Conservation (phyloP, 2,113 vertebrate genomes). For the Chlorocebus sabaeus region DNA sequence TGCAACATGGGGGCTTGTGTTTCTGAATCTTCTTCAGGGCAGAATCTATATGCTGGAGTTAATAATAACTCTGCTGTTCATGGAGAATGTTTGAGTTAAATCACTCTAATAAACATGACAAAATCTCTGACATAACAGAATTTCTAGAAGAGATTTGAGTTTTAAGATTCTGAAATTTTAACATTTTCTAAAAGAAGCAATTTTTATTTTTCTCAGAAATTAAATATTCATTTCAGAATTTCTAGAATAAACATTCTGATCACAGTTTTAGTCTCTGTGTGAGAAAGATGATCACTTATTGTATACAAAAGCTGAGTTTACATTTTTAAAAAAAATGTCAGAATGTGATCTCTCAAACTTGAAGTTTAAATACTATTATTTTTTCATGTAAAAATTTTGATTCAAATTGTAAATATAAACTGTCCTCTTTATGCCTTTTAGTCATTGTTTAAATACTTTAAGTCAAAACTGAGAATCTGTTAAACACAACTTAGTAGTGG, state of each 20-base stretch:
- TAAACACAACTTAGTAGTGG: background rate
- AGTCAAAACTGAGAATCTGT: background rate
- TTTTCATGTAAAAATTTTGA: slow-evolving; percentile 37
- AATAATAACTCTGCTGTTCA: background rate
- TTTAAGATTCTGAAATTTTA: slow-evolving; percentile 14
- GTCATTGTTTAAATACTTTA: background rate
- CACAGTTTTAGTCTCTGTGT: background rate
- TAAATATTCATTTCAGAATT: background rate
- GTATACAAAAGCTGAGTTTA: background rate
- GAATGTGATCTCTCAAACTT: slow-evolving; percentile 1
- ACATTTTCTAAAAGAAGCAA: background rate
- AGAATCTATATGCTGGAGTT: background rate
- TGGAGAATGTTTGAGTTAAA: background rate
- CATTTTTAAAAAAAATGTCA: background rate
- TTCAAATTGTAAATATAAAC: slow-evolving; percentile 54
- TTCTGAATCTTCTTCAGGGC: background rate
- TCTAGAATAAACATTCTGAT: background rate
- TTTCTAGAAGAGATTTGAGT: background rate
- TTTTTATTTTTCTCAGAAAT: background rate
- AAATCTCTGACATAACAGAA: background rate
- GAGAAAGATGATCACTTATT: background rate
- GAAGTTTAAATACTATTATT: background rate
- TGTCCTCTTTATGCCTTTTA: background rate
- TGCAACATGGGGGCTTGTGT: background rate
- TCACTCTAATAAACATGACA: background rate